Percentiles rank a stretch among this genome's conserved stretches.
Evolutionary conservation across 1,140 invertebrate genomes (phyloP).

Genomic region (Heliconius hewitsoni): DNA sequence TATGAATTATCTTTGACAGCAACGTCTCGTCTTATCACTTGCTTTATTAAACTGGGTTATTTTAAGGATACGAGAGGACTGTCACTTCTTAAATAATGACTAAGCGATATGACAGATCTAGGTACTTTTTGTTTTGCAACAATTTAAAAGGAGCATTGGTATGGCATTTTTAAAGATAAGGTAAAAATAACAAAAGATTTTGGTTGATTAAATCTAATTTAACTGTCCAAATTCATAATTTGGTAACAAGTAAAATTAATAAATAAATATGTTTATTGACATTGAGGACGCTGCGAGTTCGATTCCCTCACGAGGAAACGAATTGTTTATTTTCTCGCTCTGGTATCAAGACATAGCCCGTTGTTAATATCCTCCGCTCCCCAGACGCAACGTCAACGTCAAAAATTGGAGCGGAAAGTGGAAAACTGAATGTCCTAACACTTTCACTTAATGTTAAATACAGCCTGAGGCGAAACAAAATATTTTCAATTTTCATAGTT

Average conservation of each 20-base stretch:
- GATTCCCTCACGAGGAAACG: too few relatives aligned
- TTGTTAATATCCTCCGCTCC: too few relatives aligned
- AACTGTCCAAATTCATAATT: background rate
- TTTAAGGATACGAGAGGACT: background rate
- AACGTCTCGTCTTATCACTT: background rate
- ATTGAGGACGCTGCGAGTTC: too few relatives aligned
- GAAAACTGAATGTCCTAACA: too few relatives aligned
- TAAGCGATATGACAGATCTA: background rate
- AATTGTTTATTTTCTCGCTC: too few relatives aligned
- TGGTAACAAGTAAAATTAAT: too few relatives aligned
- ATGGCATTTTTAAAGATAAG: background rate
- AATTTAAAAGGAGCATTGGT: background rate
- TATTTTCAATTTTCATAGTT: background rate
- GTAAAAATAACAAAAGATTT: background rate
- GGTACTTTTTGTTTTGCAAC: background rate
- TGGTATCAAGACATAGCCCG: too few relatives aligned
- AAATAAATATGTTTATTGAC: too few relatives aligned
- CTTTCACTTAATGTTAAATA: too few relatives aligned
- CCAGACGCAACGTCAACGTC: too few relatives aligned
- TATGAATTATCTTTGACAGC: background rate
- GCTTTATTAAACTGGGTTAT: background rate
- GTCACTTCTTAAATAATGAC: slow-evolving; percentile 4
- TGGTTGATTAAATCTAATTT: background rate
- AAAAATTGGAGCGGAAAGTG: too few relatives aligned
- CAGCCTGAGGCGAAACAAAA: too few relatives aligned